A percentile compares a stretch with the other conserved stretches of the same genome.
These are phyloP conservation scores for Lysiphlebus fabarum DNA, from an alignment of 1,140 invertebrate genomes.

Conservation along the genomic window DNA sequence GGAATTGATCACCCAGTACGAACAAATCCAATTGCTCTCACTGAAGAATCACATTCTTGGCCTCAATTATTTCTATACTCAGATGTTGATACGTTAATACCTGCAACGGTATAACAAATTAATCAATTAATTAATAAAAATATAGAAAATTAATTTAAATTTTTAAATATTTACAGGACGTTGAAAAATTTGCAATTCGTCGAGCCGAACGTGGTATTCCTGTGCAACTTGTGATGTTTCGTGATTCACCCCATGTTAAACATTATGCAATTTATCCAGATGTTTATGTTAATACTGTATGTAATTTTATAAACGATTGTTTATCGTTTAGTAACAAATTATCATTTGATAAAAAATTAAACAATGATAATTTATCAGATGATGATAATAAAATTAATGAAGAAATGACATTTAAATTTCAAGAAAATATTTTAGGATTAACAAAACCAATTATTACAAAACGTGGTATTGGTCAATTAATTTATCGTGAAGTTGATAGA, in stretches of 20 bases:
- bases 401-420: slow-evolving; percentile 16
- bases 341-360: background rate
- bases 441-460: slow-evolving; percentile 29
- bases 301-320: slow-evolving; percentile 61
- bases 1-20: slow-evolving; percentile 33
- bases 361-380: slow-evolving; percentile 14
- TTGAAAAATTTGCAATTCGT: slow-evolving; percentile 61
- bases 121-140: background rate
- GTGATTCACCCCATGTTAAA: slow-evolving; percentile 69
- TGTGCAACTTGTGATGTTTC: slow-evolving; percentile 62
- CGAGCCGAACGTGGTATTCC: slow-evolving; percentile 60
- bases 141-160: slow-evolving; percentile 8
- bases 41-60: slow-evolving; percentile 55
- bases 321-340: slow-evolving; percentile 33
- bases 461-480: no score
- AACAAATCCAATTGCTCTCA: slow-evolving; percentile 44
- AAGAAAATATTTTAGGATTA: slow-evolving; percentile 26
- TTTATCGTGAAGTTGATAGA: no score
- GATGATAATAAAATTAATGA: slow-evolving; percentile 7
- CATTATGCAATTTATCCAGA: slow-evolving; percentile 63
- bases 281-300: slow-evolving; percentile 62
- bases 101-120: slow-evolving; percentile 48
- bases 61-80: slow-evolving; percentile 76
- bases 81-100: slow-evolving; percentile 64
- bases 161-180: slow-evolving; percentile 48